A percentile compares a stretch with the other conserved stretches of the same genome.
Conservation (phyloP, 2,797 vertebrate species). For the Chelmon rostratus region DNA sequence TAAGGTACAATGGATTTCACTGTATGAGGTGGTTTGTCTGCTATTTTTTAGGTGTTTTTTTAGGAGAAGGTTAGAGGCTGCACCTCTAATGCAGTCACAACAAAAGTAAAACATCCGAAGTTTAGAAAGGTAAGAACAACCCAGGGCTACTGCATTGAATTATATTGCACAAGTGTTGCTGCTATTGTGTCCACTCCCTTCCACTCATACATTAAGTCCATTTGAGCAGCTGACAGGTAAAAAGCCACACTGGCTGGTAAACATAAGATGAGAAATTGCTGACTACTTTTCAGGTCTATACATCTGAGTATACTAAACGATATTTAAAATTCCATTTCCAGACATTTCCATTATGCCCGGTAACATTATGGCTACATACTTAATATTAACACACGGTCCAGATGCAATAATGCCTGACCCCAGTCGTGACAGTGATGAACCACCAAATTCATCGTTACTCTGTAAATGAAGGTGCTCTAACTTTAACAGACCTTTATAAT, state of each 20-base stretch:
- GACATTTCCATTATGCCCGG: conserved; percentile 39
- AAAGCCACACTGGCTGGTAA: conserved; percentile 12
- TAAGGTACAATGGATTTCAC: too few relatives aligned
- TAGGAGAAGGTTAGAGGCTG: too few relatives aligned
- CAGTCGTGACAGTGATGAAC: conserved; percentile 6
- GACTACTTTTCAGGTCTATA: conserved; percentile 34
- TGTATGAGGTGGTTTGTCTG: too few relatives aligned
- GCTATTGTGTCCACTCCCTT: neutral
- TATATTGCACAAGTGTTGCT: neutral
- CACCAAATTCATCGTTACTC: conserved; percentile 11
- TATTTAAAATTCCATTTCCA: conserved; percentile 65
- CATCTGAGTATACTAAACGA: conserved; percentile 55
- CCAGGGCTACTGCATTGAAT: neutral
- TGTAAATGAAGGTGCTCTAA: conserved; percentile 27
- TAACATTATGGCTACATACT: conserved; percentile 44
- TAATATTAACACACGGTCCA: conserved; percentile 59
- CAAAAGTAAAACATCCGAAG: neutral
- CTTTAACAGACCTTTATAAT: conserved; percentile 13
- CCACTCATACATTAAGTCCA: neutral
- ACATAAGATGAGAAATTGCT: conserved; percentile 19
- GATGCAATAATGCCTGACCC: conserved; percentile 24
- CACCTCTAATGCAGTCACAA: too few relatives aligned
- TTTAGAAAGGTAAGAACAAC: neutral
- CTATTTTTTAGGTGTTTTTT: too few relatives aligned
- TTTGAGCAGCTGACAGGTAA: neutral